Evolutionary conservation across 2,113 vertebrate genomes (phyloP), one percentile per base, ranked within the genome.

Genomic region (Eclectus roratus): DNA sequence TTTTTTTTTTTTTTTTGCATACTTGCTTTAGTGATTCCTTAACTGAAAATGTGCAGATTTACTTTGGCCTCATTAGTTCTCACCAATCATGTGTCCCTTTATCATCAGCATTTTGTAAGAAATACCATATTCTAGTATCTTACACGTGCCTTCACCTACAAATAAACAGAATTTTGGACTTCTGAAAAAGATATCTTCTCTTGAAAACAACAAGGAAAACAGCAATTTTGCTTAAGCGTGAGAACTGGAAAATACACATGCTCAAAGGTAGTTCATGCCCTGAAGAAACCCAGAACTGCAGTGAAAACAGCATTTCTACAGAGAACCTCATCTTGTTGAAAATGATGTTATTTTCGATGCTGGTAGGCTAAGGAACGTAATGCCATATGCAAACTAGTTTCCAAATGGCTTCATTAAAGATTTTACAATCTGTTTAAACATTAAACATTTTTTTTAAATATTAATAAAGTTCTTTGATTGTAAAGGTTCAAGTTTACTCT

Each of bases 391-490:
- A 94, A 92, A 92, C 56, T 70, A 82, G 56, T 69, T 95, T 97
- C 88, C 74, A 85, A 97, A 92, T 55, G 25, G 55, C 70, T 92
- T 97, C 89, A 91, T 94, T 90, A 93, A 90, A 91, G 53, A 39
- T 93, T 96, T 97, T 90, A 77, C 70, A 93, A 83, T 82, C 85
- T 96, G 86, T 90, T 97, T 93, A 96, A 97, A 96, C 69, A 91
- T 93, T 96, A 80, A 96, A 85, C 53, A 70, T 88, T 96, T 93
- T 74, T 61, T 88, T 97, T 94, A 96, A 96, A 96, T 95, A 96
- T 97, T 96, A 95, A 97, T 90, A 93, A 76, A 85, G 66, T n/a
- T 85, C 76, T 68, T 68, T 47, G 65, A 74, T 72, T 80, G 60
- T 91, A 95, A 91, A 89, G 64, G 80, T 90, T 93, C 89, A n/a